Conservation (phyloP, 2,113 vertebrate species). For the Chlorodrepanis virens region DNA sequence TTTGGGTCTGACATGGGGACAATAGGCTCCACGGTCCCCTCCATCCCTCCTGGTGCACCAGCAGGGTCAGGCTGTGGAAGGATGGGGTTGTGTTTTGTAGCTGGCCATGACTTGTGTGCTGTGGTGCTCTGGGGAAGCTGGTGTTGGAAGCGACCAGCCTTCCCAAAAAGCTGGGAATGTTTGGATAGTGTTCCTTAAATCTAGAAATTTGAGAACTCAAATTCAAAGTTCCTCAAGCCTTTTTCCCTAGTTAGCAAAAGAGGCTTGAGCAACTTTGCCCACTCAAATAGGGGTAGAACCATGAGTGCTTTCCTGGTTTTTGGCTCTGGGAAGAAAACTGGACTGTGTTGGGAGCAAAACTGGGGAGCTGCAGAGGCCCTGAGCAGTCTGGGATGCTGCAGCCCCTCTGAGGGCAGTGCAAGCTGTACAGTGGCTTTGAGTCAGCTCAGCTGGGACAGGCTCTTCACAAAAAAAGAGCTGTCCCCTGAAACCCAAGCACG, state of each 20-base stretch:
- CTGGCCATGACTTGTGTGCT: fast-evolving
- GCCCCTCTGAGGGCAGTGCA: neutral
- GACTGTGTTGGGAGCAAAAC: neutral
- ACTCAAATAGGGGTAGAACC: neutral
- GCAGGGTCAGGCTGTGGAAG: neutral
- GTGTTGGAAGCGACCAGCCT: neutral
- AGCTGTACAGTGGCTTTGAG: neutral
- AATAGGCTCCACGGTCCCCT: neutral
- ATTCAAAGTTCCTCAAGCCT: neutral
- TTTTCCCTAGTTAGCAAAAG: neutral
- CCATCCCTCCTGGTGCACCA: neutral
- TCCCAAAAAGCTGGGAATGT: neutral
- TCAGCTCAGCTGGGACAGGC: neutral
- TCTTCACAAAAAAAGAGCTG: neutral
- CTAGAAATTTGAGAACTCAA: neutral
- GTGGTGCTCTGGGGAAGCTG: neutral
- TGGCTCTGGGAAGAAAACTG: neutral
- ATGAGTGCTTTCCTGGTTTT: neutral
- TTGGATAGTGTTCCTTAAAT: neutral
- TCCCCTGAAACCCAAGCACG: neutral
- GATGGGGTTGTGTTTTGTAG: neutral
- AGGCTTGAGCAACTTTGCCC: neutral
- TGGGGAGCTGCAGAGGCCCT: neutral
- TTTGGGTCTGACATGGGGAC: neutral
- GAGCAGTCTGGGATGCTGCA: neutral